Evolutionary conservation across 92 coral and sea anemone genomes (phyloP).

Genomic region (Palythoa heliodiscus): DNA sequence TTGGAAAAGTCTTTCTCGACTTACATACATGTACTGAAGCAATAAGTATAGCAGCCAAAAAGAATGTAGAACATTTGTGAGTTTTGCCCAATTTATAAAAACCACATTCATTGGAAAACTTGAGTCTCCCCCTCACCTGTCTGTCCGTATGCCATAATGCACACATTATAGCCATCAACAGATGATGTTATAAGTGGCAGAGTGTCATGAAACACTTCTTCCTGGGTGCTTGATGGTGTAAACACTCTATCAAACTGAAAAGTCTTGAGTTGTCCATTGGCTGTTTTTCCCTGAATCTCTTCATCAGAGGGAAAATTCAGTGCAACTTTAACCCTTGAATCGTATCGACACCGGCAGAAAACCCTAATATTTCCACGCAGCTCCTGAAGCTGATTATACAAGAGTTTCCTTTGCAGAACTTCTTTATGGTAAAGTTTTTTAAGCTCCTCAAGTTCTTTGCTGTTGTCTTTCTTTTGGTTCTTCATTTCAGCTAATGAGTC

Average conservation of each 20-base stretch:
- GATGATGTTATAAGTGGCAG: conserved; percentile 79
- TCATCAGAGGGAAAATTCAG: conserved; percentile 70
- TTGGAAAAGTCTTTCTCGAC: too few relatives aligned
- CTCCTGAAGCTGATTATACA: conserved; percentile 83
- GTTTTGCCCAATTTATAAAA: too few relatives aligned
- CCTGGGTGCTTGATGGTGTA: conserved; percentile 73
- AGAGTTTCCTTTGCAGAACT: conserved; percentile 75
- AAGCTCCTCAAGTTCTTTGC: conserved; percentile 63
- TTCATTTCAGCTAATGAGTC: conserved; percentile 34
- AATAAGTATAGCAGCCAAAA: too few relatives aligned
- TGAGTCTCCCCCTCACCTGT: conserved; percentile 57
- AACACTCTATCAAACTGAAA: conserved; percentile 81
- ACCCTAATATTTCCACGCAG: conserved; percentile 84
- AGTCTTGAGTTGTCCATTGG: conserved; percentile 60
- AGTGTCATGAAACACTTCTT: conserved; percentile 79
- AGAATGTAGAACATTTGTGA: too few relatives aligned
- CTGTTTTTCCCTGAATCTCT: conserved; percentile 60
- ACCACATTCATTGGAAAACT: not conserved
- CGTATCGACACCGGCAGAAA: conserved; percentile 81
- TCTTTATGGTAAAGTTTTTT: conserved; percentile 75
- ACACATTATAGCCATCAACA: conserved; percentile 91
- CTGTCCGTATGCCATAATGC: conserved; percentile 90
- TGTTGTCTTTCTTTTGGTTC: conserved; percentile 18
- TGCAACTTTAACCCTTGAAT: conserved; percentile 57
- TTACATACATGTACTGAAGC: too few relatives aligned